phyloP scores from a whole-genome alignment of 2,888 invertebrate genomes.

The Eumacrocentrus americanus region DNA sequence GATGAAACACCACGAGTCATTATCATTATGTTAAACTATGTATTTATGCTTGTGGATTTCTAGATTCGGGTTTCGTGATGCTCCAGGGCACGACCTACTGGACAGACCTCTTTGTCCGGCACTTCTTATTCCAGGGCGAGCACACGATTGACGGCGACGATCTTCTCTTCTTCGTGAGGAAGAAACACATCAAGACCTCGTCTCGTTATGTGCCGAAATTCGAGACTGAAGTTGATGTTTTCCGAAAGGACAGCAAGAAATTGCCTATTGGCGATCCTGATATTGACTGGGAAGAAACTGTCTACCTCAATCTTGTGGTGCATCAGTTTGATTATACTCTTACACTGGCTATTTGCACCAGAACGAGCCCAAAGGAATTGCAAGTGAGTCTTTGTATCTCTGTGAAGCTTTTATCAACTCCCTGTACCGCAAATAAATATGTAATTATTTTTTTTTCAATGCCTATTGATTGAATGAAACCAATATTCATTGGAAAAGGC shows the following conservation, averaged over 20 bases:
- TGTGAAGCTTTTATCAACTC: too few species aligned
- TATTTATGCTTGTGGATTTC: too few species aligned
- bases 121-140: constrained; percentile 90
- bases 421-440: too few species aligned
- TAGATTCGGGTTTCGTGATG: constrained; percentile 91
- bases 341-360: constrained; percentile 95
- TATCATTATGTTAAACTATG: too few species aligned
- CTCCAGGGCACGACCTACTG: constrained; percentile 93
- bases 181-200: constrained; percentile 86
- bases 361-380: constrained; percentile 96
- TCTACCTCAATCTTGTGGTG: constrained; percentile 95
- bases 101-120: constrained; percentile 93
- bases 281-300: constrained; percentile 99
- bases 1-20: too few species aligned
- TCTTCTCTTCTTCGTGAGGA: constrained; percentile 93
- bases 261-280: constrained; percentile 95
- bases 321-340: constrained; percentile 99
- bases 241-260: constrained; percentile 95
- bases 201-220: constrained; percentile 88
- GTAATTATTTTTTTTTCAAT: neutral
- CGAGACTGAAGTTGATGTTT: constrained; percentile 96
- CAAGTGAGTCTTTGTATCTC: constrained; percentile 75
- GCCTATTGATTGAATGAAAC: too few species aligned
- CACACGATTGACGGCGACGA: constrained; percentile 92
- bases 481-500: too few species aligned